phyloP scores from a whole-genome alignment of 2,113 vertebrate species.

The Prinia subflava region DNA sequence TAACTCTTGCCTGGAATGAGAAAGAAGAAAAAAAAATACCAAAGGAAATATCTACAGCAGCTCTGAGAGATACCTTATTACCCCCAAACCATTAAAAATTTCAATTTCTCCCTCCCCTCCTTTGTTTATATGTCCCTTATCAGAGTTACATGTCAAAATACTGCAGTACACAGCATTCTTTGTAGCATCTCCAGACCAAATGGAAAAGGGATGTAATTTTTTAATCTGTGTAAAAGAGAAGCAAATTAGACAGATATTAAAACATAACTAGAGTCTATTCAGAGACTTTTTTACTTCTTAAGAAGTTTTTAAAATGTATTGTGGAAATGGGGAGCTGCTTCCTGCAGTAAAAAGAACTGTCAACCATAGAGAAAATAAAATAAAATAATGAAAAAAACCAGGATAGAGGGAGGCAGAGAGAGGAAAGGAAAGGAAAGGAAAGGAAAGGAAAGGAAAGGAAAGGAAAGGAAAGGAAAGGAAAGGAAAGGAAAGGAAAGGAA shows the following conservation, averaged over 20 bases:
- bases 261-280: not conserved
- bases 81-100: not conserved
- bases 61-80: not conserved
- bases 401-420: fast-evolving
- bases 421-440: no score
- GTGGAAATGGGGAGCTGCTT: not conserved
- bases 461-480: no score
- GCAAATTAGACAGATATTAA: not conserved
- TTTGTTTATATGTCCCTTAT: not conserved
- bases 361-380: not conserved
- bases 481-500: no score
- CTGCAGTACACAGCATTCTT: not conserved
- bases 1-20: not conserved
- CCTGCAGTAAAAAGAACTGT: not conserved
- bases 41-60: not conserved
- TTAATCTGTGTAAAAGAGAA: not conserved
- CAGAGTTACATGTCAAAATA: not conserved
- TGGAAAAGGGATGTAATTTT: not conserved
- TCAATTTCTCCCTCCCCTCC: not conserved
- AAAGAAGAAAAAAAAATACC: not conserved
- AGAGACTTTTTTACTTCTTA: not conserved
- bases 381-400: no score
- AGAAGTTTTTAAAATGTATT: not conserved
- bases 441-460: no score
- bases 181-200: not conserved